Evolutionary conservation across 2,797 vertebrate species (phyloP), one percentile per base, ranked within the genome.

Genomic region (Onychomys leucogaster): DNA sequence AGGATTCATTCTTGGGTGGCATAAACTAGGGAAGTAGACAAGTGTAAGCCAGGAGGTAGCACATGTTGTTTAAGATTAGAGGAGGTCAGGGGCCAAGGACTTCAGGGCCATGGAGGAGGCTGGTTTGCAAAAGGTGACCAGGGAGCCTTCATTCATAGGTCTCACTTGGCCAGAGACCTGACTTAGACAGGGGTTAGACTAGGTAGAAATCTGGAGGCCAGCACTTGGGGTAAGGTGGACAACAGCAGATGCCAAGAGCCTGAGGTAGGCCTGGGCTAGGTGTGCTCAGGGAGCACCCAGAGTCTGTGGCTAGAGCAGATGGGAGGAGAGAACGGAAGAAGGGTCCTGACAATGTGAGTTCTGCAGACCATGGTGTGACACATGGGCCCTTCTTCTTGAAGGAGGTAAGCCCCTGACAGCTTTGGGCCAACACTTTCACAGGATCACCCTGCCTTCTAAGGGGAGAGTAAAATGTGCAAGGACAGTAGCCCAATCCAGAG

Each of bases 271-370:
- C 0, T 4, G 34, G 76, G 17, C 77, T 46, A 13, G 34, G 17
- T 52, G 14, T 57, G 61, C 43, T 34, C 37, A 76, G 75, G 6
- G 76, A 55, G 4, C 6, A 2, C 41, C 43, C 25, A 0, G 43
- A 52, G 76, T 25, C 14, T 55, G 23, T 37, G 46, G 46, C 46
- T 71, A 37, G 65, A 71, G 49, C 34, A 71, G 23, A 37, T n/a
- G n/a, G 65, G 65, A 37, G 12, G 12, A 37, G n/a, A 59, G 9
- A 13, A 12, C 34, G 8, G 25, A 4, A 4, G 25, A 1, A 32
- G 6, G 32, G 49, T 67, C 32, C 59, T 59, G 75, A 14, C 32
- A 3, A 0, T 0, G 7, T 5, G 4, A 17, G n/a, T 63, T 41
- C 65, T n/a, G 34, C 25, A 77, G 71, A 59, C n/a, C 29, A 0